phyloP scores from a whole-genome alignment of 2,113 vertebrate species.

The Bostrychus sinensis region DNA sequence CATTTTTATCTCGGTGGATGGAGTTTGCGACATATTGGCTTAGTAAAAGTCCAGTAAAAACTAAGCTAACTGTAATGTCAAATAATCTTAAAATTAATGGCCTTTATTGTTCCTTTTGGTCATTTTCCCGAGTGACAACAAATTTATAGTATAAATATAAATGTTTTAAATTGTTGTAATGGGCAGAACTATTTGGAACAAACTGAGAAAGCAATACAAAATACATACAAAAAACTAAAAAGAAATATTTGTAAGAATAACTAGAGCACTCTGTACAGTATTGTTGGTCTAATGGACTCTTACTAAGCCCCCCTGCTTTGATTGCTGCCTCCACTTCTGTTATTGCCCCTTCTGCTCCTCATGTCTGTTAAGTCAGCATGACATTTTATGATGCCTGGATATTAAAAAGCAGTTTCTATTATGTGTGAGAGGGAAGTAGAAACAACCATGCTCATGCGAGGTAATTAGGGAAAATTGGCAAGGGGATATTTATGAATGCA shows the following conservation, averaged over 20 bases:
- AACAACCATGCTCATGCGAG: conserved; percentile 75
- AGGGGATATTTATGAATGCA: conserved; percentile 77
- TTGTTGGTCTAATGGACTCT: conserved; percentile 21
- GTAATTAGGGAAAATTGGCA: conserved; percentile 77
- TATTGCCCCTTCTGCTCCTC: conserved; percentile 76
- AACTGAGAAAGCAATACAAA: no score
- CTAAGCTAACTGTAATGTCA: conserved; percentile 67
- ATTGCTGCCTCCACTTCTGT: conserved; percentile 52
- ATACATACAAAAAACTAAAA: not conserved
- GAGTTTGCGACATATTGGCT: conserved; percentile 66
- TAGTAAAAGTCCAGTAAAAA: conserved; percentile 70
- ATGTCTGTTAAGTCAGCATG: conserved; percentile 81
- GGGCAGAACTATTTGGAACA: conserved; percentile 10
- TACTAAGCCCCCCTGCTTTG: conserved; percentile 17
- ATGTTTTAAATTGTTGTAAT: not conserved
- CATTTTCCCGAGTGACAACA: no score
- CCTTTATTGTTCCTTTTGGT: conserved; percentile 13
- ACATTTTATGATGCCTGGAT: conserved; percentile 81
- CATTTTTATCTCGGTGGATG: conserved; percentile 69
- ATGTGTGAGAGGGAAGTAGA: conserved; percentile 75
- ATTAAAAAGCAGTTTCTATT: conserved; percentile 81
- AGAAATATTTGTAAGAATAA: conserved; percentile 1
- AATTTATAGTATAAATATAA: no score
- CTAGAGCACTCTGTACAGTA: conserved; percentile 3
- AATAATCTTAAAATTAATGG: conserved; percentile 58